These are phyloP conservation scores for Thinocorus orbignyianus DNA, from an alignment of 2,113 vertebrate genomes.

Conservation along the genomic window DNA sequence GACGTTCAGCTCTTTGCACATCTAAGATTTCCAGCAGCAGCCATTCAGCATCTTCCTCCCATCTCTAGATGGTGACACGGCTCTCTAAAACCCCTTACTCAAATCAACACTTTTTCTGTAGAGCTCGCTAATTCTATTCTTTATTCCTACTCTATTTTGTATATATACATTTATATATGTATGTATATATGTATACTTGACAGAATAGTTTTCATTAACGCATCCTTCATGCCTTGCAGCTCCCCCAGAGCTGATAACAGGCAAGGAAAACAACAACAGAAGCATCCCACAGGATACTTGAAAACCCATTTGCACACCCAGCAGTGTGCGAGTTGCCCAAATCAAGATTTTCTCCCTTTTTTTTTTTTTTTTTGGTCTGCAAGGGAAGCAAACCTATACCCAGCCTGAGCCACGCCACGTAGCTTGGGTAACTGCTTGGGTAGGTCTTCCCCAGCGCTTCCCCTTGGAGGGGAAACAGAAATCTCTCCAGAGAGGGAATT, in stretches of 20 bases:
- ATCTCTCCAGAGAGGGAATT: background rate
- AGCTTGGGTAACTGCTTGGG: background rate
- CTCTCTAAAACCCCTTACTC: background rate
- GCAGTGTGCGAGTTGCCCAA: background rate
- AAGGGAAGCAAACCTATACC: background rate
- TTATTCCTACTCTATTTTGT: background rate
- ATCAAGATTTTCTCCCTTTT: background rate
- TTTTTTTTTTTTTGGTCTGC: background rate
- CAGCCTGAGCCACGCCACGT: fast-evolving
- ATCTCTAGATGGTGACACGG: background rate
- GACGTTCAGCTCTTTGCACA: background rate
- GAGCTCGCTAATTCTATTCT: background rate
- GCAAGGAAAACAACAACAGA: background rate
- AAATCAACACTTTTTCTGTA: background rate
- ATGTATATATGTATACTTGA: background rate
- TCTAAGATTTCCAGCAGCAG: background rate
- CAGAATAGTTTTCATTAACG: background rate
- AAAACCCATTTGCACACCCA: background rate
- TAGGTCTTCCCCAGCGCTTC: background rate
- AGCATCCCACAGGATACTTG: background rate
- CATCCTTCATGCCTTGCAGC: background rate
- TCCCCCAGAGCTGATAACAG: background rate
- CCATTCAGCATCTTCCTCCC: background rate
- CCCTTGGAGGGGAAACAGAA: background rate
- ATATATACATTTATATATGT: background rate